Conservation (phyloP, 2,113 vertebrate genomes). For the Gobius niger region DNA sequence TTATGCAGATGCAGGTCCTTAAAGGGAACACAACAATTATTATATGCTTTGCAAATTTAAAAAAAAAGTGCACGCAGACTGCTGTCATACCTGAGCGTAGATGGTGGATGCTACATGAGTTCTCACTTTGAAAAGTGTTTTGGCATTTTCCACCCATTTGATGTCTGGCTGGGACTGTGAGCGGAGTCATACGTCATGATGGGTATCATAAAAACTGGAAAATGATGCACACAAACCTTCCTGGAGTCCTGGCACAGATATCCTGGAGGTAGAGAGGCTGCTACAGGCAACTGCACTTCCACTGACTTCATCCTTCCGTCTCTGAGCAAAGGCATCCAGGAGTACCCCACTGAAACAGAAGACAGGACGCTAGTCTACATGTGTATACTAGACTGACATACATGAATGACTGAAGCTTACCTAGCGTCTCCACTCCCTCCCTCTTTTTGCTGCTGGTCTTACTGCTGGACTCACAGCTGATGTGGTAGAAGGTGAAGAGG, state of each 20-base stretch:
- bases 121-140: conserved; percentile 88
- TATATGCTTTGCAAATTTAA: too few species aligned
- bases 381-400: background rate
- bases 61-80: too few species aligned
- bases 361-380: background rate
- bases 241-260: conserved; percentile 85
- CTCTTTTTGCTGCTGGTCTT: conserved; percentile 91
- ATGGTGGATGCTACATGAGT: conserved; percentile 89
- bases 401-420: conserved; percentile 60
- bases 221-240: conserved; percentile 72
- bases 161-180: conserved; percentile 79
- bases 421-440: conserved; percentile 88
- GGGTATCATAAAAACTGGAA: background rate
- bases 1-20: conserved; percentile 95
- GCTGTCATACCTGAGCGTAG: conserved; percentile 85
- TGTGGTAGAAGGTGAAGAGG: conserved; percentile 96
- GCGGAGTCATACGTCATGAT: background rate
- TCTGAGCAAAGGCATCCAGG: conserved; percentile 88
- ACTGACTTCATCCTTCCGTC: conserved; percentile 87
- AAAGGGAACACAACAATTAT: conserved; percentile 18
- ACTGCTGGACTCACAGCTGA: conserved; percentile 95
- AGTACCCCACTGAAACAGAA: conserved; percentile 83
- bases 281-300: conserved; percentile 88
- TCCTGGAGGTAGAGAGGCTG: conserved; percentile 84
- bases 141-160: conserved; percentile 96